phyloP scores from a whole-genome alignment of 23 tunicate species.

The Clavelina lepadiformis region DNA sequence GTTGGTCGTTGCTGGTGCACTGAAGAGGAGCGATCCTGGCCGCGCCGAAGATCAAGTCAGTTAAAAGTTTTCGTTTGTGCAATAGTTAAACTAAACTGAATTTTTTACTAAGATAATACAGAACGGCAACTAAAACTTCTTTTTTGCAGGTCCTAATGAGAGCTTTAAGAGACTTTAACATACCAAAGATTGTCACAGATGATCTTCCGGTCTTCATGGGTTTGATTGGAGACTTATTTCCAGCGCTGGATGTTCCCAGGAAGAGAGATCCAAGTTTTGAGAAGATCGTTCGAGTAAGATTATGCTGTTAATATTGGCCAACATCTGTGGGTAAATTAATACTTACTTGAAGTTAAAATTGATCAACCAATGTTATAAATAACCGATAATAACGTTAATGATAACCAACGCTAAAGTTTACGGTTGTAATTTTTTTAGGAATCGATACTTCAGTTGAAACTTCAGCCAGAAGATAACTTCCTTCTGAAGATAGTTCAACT shows the following conservation, averaged over 20 bases:
- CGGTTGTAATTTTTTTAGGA: constrained; percentile 63
- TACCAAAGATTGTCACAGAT: constrained; percentile 97
- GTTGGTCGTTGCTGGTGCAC: constrained; percentile 95
- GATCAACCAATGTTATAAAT: too few species aligned
- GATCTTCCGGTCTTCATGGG: constrained; percentile 99
- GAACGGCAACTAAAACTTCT: too few species aligned
- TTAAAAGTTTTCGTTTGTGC: too few species aligned
- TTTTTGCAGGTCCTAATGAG: constrained; percentile 88
- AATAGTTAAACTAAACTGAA: background rate
- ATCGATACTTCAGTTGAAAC: constrained; percentile 64
- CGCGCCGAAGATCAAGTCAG: constrained; percentile 97
- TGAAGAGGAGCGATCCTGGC: constrained; percentile 95
- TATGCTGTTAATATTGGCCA: too few species aligned
- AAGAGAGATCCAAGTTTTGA: constrained; percentile 94
- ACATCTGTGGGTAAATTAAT: too few species aligned
- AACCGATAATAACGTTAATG: too few species aligned
- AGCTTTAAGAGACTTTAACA: constrained; percentile 96
- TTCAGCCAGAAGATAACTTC: constrained; percentile 96
- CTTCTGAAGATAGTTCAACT: constrained; percentile 87
- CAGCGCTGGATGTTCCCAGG: constrained; percentile 96
- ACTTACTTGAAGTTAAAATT: too few species aligned
- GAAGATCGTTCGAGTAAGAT: constrained; percentile 64
- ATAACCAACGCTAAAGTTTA: too few species aligned
- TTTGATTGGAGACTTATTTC: constrained; percentile 94
- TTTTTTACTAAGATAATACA: too few species aligned